Conservation (phyloP, 2,113 vertebrate genomes). For the Parus major region DNA sequence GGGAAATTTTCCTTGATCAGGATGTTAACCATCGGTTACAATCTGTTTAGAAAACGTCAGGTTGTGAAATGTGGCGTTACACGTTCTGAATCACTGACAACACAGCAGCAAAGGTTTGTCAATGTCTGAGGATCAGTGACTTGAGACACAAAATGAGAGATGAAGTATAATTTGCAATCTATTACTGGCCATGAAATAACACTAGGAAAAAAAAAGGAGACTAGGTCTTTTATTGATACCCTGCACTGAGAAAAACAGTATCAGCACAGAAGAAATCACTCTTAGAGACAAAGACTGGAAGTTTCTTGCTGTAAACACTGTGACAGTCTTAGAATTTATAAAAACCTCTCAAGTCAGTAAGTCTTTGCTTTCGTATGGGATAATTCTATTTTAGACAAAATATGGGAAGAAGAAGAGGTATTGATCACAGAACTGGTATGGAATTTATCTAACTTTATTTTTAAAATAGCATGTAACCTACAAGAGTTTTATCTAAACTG, state of each 20-base stretch:
- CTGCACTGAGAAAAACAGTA: background rate
- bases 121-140: background rate
- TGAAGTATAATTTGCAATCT: background rate
- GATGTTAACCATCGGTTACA: background rate
- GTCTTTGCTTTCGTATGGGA: background rate
- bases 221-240: background rate
- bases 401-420: background rate
- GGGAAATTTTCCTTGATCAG: background rate
- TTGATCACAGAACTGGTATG: background rate
- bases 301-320: background rate
- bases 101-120: background rate
- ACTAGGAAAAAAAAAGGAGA: background rate
- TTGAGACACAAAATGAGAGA: background rate
- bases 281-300: background rate
- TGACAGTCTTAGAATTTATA: background rate
- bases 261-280: background rate
- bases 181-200: background rate
- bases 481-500: background rate
- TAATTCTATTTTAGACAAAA: background rate
- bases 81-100: background rate
- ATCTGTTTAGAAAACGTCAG: background rate
- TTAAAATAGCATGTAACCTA: background rate
- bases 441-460: background rate
- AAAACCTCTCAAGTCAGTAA: background rate
- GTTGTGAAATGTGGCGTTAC: background rate